phyloP scores from a whole-genome alignment of 2,888 invertebrate genomes.

The Apotomis turbidana region DNA sequence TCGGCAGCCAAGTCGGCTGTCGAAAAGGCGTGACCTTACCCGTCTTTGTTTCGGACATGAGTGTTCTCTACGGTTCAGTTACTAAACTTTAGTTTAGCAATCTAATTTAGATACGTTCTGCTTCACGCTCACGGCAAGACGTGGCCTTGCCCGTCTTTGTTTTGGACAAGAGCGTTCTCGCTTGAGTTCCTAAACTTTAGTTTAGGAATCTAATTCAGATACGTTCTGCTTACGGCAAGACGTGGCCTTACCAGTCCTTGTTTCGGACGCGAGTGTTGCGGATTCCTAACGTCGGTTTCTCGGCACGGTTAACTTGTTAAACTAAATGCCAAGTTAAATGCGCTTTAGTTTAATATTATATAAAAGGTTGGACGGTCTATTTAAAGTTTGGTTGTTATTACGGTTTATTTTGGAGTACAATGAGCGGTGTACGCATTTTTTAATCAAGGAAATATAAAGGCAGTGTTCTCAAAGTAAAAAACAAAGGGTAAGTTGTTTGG shows the following conservation, averaged over 20 bases:
- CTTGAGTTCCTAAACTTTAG: not conserved
- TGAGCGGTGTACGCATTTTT: too few relatives aligned
- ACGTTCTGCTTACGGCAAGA: not conserved
- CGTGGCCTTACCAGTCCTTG: constrained; percentile 28
- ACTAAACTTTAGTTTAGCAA: constrained; percentile 16
- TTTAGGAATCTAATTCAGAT: not conserved
- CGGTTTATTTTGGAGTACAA: too few relatives aligned
- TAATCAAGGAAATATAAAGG: too few relatives aligned
- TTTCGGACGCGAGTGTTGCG: constrained; percentile 18
- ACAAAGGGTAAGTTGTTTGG: too few relatives aligned
- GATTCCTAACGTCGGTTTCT: constrained; percentile 2
- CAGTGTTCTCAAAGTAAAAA: too few relatives aligned
- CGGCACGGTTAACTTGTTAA: constrained; percentile 22
- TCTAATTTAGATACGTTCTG: not conserved
- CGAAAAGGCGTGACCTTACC: constrained; percentile 22
- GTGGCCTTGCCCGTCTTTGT: constrained; percentile 17
- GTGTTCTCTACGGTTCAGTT: constrained; percentile 15
- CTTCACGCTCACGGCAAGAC: not conserved
- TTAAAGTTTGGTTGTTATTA: not conserved
- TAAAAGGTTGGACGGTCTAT: not conserved
- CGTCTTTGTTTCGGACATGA: constrained; percentile 21
- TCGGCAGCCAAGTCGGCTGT: not conserved
- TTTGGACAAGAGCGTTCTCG: constrained; percentile 7
- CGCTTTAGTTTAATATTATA: constrained; percentile 14
- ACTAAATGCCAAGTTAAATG: constrained; percentile 25